These are phyloP conservation scores for Papilio protenor DNA, from an alignment of 2,888 invertebrate species.

Conservation along the genomic window DNA sequence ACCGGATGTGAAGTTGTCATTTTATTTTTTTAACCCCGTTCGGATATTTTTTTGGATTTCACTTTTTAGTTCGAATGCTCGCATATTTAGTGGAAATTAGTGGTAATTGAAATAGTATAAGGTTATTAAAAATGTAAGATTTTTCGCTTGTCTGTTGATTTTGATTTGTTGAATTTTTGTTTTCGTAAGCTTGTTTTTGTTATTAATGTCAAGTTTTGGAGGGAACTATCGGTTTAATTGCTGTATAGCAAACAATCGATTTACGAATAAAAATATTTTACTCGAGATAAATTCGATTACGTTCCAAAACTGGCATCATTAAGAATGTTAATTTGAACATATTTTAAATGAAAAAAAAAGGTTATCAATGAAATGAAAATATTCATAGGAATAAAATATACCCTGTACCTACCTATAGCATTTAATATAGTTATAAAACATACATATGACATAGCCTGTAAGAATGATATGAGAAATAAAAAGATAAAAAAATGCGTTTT, in stretches of 20 bases:
- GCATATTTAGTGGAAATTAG: slow-evolving; percentile 58
- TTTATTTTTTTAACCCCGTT: slow-evolving; percentile 52
- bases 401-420: slow-evolving; percentile 75
- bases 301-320: slow-evolving; percentile 19
- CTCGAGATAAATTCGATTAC: background rate
- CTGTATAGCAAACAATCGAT: background rate
- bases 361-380: slow-evolving; percentile 51
- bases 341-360: slow-evolving; percentile 33
- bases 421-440: slow-evolving; percentile 61
- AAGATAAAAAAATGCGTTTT: slow-evolving; percentile 66
- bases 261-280: background rate
- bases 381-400: slow-evolving; percentile 63
- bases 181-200: slow-evolving; percentile 51
- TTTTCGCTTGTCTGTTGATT: slow-evolving; percentile 62
- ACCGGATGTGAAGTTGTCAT: slow-evolving; percentile 38
- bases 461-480: slow-evolving; percentile 71
- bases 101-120: slow-evolving; percentile 58
- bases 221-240: background rate
- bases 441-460: slow-evolving; percentile 67
- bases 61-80: slow-evolving; percentile 49
- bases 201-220: slow-evolving; percentile 40
- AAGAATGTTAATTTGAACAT: slow-evolving; percentile 27
- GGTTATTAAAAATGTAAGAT: slow-evolving; percentile 55
- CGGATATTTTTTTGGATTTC: slow-evolving; percentile 47
- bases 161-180: slow-evolving; percentile 54